These are phyloP conservation scores for Chiloscyllium plagiosum DNA, from an alignment of 2,113 vertebrate species.

Conservation along the genomic window DNA sequence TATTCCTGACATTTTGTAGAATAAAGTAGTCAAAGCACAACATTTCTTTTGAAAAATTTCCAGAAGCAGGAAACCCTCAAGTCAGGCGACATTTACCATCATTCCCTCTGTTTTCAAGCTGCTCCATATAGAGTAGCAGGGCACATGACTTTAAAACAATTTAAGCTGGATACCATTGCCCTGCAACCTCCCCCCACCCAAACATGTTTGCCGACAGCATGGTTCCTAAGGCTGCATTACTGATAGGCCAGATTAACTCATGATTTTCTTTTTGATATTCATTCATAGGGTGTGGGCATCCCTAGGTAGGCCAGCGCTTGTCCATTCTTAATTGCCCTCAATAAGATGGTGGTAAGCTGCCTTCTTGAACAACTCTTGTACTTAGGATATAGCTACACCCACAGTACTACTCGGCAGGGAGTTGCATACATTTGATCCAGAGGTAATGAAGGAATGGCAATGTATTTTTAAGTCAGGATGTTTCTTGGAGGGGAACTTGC, in stretches of 20 bases:
- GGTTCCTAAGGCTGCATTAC: background rate
- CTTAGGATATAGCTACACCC: too few relatives aligned
- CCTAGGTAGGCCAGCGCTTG: too few relatives aligned
- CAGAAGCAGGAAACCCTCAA: background rate
- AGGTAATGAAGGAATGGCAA: too few relatives aligned
- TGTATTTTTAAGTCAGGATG: too few relatives aligned
- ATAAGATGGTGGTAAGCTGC: too few relatives aligned
- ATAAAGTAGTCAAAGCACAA: background rate
- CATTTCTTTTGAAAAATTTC: background rate
- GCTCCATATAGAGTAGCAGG: background rate
- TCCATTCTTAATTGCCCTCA: too few relatives aligned
- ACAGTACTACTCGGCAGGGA: too few relatives aligned
- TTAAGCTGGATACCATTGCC: background rate
- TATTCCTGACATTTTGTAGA: background rate
- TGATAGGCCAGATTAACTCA: background rate
- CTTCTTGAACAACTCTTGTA: too few relatives aligned
- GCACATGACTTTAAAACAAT: background rate
- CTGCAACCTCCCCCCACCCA: background rate
- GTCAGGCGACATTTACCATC: background rate
- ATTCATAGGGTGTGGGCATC: too few relatives aligned
- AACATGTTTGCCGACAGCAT: background rate
- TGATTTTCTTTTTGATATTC: too few relatives aligned
- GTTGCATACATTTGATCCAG: too few relatives aligned
- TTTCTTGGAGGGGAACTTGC: too few relatives aligned
- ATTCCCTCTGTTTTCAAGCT: background rate